Conservation (phyloP, 2,797 vertebrate genomes). For the Naso thynnoides region DNA sequence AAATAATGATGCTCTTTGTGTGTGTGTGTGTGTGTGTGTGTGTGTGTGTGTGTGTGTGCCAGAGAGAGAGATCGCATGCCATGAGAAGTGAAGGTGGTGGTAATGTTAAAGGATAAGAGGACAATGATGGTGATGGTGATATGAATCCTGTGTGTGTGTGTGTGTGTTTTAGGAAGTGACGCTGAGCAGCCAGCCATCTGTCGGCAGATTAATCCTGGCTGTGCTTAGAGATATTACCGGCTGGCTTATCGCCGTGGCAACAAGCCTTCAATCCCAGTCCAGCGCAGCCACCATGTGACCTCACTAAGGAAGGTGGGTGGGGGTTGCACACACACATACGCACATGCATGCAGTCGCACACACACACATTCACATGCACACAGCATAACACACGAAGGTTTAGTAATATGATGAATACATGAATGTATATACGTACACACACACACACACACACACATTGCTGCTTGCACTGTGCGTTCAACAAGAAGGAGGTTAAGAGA, state of each 20-base stretch:
- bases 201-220: constrained; percentile 86
- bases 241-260: constrained; percentile 87
- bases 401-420: constrained; percentile 32
- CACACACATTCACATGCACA: constrained; percentile 8
- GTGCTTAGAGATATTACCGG: constrained; percentile 88
- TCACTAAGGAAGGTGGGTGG: constrained; percentile 61
- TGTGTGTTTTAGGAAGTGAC: constrained; percentile 83
- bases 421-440: not conserved
- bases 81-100: constrained; percentile 37
- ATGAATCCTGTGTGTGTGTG: constrained; percentile 55
- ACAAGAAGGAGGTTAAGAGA: constrained; percentile 6
- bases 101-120: constrained; percentile 50
- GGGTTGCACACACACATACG: constrained; percentile 40
- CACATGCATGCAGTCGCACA: constrained; percentile 17
- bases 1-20: constrained; percentile 8
- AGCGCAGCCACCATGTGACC: constrained; percentile 82
- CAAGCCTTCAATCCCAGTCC: constrained; percentile 85
- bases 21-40: not conserved
- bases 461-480: constrained; percentile 13
- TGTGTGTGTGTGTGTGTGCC: constrained; percentile 21
- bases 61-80: constrained; percentile 4
- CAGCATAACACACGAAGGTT: constrained; percentile 16
- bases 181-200: constrained; percentile 84
- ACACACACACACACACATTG: not conserved
- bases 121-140: constrained; percentile 59